Percentiles rank a stretch among this genome's conserved stretches.
Evolutionary conservation across 2,797 vertebrate genomes (phyloP).

Genomic region (Sebastes cheni): DNA sequence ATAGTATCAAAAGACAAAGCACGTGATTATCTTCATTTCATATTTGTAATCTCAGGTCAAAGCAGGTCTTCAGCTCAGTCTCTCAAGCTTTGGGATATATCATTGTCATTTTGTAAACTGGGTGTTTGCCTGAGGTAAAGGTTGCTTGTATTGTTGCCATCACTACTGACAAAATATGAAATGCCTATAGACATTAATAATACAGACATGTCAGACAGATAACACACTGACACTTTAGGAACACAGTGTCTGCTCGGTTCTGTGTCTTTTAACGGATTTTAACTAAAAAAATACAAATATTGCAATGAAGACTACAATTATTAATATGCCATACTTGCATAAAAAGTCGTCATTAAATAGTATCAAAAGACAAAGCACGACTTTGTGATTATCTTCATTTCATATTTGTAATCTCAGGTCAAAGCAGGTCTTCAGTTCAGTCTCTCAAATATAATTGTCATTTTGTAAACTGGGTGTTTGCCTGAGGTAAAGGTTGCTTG

Average conservation of each 20-base stretch:
- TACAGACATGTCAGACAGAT: background rate
- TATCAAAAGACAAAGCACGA: background rate
- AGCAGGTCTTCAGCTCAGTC: background rate
- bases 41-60: background rate
- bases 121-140: background rate
- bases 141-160: background rate
- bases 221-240: slow-evolving; percentile 25
- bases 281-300: background rate
- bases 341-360: background rate
- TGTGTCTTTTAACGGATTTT: background rate
- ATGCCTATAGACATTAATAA: background rate
- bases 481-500: background rate
- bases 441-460: background rate
- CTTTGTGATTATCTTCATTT: background rate
- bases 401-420: background rate
- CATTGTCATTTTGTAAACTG: background rate
- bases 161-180: background rate
- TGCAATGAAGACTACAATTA: fast-evolving
- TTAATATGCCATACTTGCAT: too few species aligned
- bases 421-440: background rate
- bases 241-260: background rate
- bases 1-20: background rate
- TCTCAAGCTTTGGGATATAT: background rate
- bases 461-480: background rate
- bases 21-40: background rate